Conservation (phyloP, 2,113 vertebrate genomes). For the Syngnathoides biaculeatus region DNA sequence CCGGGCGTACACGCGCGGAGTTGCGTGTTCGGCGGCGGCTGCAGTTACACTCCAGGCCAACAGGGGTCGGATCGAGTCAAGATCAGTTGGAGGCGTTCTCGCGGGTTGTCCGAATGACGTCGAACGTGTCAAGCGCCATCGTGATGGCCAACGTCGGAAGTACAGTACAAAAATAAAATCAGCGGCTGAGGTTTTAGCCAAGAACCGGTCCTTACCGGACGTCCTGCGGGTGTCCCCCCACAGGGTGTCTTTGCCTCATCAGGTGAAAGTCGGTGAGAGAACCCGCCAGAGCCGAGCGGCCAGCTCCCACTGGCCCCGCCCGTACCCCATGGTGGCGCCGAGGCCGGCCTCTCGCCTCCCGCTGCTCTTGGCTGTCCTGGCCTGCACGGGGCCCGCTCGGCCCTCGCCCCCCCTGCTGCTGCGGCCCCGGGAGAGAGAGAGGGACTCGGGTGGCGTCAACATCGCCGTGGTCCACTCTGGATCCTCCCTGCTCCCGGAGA, state of each 20-base stretch:
- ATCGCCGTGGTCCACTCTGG: conserved; percentile 79
- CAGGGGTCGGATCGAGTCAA: background rate
- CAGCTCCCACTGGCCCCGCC: conserved; percentile 56
- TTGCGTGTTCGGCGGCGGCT: background rate
- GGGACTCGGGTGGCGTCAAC: conserved; percentile 79
- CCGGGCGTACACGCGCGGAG: background rate
- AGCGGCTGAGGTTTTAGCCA: no score
- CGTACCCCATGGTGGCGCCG: conserved; percentile 74
- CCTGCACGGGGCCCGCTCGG: conserved; percentile 77
- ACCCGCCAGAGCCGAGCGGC: conserved; percentile 39
- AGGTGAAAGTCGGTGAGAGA: conserved; percentile 55
- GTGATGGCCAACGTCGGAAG: no score
- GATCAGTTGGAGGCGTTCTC: no score
- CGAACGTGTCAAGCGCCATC: no score
- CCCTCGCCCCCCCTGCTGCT: conserved; percentile 76
- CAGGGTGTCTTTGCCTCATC: conserved; percentile 55
- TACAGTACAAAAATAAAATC: no score
- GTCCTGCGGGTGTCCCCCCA: conserved; percentile 18
- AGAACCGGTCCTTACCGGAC: no score
- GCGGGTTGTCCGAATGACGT: background rate
- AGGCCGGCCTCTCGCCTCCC: conserved; percentile 68
- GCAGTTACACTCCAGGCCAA: background rate
- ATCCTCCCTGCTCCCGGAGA: conserved; percentile 80
- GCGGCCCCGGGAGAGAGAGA: conserved; percentile 79
- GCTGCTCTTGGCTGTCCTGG: conserved; percentile 76